Percentiles rank a stretch among this genome's conserved stretches.
Conservation (phyloP, 2,113 vertebrate genomes). For the Podiceps cristatus region DNA sequence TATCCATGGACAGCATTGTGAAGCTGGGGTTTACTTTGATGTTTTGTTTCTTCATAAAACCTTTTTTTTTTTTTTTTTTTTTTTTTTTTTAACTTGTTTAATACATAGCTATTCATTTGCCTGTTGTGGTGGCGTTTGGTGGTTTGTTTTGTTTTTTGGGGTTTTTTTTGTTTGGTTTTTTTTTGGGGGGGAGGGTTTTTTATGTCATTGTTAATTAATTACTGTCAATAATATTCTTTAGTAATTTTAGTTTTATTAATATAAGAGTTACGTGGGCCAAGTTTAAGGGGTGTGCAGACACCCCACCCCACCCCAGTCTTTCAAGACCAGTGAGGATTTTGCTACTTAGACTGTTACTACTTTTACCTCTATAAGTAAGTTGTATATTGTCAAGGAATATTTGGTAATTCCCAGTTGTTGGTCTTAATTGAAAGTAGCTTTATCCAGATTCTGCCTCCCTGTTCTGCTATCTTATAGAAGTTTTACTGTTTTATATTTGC, state of each 20-base stretch:
- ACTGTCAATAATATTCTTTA: background rate
- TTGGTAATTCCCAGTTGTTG: background rate
- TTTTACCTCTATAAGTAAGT: background rate
- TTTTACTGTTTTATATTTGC: background rate
- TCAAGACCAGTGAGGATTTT: background rate
- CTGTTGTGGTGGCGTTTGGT: background rate
- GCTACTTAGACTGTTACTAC: background rate
- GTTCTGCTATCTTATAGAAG: background rate
- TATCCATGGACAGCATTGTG: background rate
- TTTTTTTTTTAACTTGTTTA: background rate
- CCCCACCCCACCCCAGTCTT: fast-evolving
- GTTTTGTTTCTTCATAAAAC: background rate
- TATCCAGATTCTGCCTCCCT: background rate
- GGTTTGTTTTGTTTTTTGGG: no score
- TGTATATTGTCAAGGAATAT: background rate
- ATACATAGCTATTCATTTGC: background rate
- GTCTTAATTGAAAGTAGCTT: background rate
- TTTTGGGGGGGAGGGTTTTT: background rate
- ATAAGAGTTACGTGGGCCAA: background rate
- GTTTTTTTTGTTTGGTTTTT: no score
- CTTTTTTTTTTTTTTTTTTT: no score
- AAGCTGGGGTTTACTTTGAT: background rate
- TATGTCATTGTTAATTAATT: background rate
- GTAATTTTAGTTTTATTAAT: background rate
- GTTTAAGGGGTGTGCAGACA: fast-evolving